Conservation (phyloP, 2,797 vertebrate genomes). For the Knipowitschia caucasica region DNA sequence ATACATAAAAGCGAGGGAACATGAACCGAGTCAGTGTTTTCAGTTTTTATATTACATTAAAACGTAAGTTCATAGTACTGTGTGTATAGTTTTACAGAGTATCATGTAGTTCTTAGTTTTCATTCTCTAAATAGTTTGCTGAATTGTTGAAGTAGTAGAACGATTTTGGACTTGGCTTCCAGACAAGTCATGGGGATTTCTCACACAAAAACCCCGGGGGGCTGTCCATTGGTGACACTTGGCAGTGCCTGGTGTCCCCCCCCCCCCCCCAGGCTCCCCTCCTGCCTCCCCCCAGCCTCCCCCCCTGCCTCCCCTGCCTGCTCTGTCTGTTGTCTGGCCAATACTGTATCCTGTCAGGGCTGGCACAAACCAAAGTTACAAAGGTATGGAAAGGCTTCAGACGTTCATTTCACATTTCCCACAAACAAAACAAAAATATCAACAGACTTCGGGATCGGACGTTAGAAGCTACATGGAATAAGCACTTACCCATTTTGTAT, state of each 20-base stretch:
- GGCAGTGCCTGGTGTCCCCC: slow-evolving; percentile 59
- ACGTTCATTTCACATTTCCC: neutral
- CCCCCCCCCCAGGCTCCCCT: too few species aligned
- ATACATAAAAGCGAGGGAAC: too few species aligned
- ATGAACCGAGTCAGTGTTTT: too few species aligned
- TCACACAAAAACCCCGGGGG: slow-evolving; percentile 70
- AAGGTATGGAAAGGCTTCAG: slow-evolving; percentile 20
- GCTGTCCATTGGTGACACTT: slow-evolving; percentile 57
- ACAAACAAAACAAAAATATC: neutral
- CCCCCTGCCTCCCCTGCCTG: slow-evolving; percentile 45
- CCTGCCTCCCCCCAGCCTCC: too few species aligned
- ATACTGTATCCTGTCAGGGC: slow-evolving; percentile 60
- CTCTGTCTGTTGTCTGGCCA: slow-evolving; percentile 69
- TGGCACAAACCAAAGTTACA: slow-evolving; percentile 46
- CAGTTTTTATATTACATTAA: too few species aligned
- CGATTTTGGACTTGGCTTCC: slow-evolving; percentile 41
- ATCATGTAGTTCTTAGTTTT: neutral
- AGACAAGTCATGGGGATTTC: slow-evolving; percentile 64
- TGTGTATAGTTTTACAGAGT: too few species aligned
- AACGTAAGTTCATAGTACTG: neutral
- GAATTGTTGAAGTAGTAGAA: slow-evolving; percentile 41
- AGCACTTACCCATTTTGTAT: too few species aligned
- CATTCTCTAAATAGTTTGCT: neutral
- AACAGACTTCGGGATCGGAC: neutral
- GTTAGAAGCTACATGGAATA: too few species aligned